A percentile compares a stretch with the other conserved stretches of the same genome.
phyloP scores from a whole-genome alignment of 2,888 invertebrate genomes.

The Epicampocera succincta region DNA sequence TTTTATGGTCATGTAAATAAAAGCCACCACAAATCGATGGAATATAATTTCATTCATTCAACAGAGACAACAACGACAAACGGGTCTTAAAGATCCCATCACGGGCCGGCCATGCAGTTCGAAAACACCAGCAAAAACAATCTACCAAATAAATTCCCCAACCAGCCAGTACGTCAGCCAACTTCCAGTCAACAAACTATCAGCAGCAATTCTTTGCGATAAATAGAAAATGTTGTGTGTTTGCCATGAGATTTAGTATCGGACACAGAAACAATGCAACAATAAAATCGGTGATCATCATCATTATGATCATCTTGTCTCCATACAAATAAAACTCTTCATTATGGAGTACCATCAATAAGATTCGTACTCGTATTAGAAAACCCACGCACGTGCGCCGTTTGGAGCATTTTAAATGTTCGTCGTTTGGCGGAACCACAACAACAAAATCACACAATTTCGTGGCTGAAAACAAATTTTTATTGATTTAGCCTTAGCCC shows the following conservation, averaged over 20 bases:
- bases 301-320: slow-evolving; percentile 27
- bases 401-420: slow-evolving; percentile 38
- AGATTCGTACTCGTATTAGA: slow-evolving; percentile 48
- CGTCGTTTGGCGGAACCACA: not conserved
- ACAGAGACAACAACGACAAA: slow-evolving; percentile 31
- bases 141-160: not conserved
- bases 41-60: slow-evolving; percentile 37
- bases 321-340: not conserved
- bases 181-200: slow-evolving; percentile 42
- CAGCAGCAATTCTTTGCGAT: slow-evolving; percentile 22
- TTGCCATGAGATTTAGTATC: slow-evolving; percentile 4
- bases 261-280: slow-evolving; percentile 18
- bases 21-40: slow-evolving; percentile 58
- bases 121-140: not conserved
- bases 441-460: not conserved
- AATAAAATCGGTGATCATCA: slow-evolving; percentile 8
- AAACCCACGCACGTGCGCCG: slow-evolving; percentile 60
- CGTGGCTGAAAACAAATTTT: slow-evolving; percentile 14
- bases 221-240: too few relatives aligned
- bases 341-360: slow-evolving; percentile 38
- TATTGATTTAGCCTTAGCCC: slow-evolving; percentile 36
- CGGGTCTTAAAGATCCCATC: slow-evolving; percentile 13
- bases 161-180: slow-evolving; percentile 9
- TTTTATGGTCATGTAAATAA: slow-evolving; percentile 64
- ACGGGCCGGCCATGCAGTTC: not conserved